phyloP scores from a whole-genome alignment of 1,140 invertebrate species.

The Andrena cerasifolii region DNA sequence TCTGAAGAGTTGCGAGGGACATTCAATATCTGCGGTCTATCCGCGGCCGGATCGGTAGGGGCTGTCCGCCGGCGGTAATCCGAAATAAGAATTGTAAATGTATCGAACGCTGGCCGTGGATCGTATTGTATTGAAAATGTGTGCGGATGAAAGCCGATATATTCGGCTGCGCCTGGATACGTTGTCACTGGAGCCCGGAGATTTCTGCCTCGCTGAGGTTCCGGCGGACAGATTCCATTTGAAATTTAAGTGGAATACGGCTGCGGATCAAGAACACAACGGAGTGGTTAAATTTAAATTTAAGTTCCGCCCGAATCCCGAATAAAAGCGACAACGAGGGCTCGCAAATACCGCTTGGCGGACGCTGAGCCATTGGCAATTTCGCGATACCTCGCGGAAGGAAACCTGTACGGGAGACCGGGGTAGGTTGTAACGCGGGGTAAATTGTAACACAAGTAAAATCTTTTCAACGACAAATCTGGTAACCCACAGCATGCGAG shows the following conservation, averaged over 20 bases:
- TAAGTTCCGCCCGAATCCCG: neutral
- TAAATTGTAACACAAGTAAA: too few species aligned
- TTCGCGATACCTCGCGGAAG: too few species aligned
- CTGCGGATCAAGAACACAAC: neutral
- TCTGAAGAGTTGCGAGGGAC: neutral
- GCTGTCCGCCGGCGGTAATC: neutral
- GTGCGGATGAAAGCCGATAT: conserved; percentile 30
- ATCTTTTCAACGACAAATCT: too few species aligned
- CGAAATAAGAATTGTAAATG: conserved; percentile 43
- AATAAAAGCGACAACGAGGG: conserved; percentile 2
- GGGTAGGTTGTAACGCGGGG: too few species aligned
- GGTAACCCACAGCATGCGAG: too few species aligned
- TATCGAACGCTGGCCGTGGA: neutral
- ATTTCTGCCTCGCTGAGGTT: neutral
- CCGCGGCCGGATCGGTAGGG: neutral
- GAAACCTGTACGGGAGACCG: too few species aligned
- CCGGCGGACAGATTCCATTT: conserved; percentile 30
- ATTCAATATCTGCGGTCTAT: conserved; percentile 18
- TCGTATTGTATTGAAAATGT: conserved; percentile 48
- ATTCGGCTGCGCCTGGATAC: conserved; percentile 14
- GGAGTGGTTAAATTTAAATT: conserved; percentile 32
- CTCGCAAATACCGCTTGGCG: neutral
- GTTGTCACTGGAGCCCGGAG: conserved; percentile 6
- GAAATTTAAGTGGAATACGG: conserved; percentile 35
- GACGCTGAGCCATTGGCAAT: too few species aligned